These are phyloP conservation scores for Heliconius cydno DNA, from an alignment of 2,888 invertebrate species.

Conservation along the genomic window DNA sequence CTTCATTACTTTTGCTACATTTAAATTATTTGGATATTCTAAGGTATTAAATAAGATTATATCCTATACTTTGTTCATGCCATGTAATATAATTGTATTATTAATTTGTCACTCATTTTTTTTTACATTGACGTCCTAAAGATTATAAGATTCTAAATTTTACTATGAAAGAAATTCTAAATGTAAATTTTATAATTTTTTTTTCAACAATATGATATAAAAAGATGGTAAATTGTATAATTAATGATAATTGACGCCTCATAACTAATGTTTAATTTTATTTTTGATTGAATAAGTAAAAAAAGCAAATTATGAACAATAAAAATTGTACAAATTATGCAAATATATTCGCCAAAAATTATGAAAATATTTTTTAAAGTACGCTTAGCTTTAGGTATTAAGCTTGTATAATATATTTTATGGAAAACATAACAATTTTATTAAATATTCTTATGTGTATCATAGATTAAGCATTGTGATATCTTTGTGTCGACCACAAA, in stretches of 20 bases:
- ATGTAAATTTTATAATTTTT: not conserved
- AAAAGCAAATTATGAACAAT: not conserved
- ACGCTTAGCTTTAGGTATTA: not conserved
- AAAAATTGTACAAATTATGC: slow-evolving; percentile 4
- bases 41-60: not conserved
- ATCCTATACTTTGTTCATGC: not conserved
- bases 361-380: not conserved
- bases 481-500: slow-evolving; percentile 6
- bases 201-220: not conserved
- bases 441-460: not conserved
- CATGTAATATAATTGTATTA: no score
- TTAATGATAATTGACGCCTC: not conserved
- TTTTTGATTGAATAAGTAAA: not conserved
- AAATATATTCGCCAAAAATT: slow-evolving; percentile 16
- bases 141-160: not conserved
- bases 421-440: not conserved
- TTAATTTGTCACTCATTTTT: no score
- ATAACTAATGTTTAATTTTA: not conserved
- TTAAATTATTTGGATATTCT: not conserved
- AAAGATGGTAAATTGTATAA: not conserved
- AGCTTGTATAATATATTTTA: not conserved
- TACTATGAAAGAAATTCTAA: not conserved
- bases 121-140: no score
- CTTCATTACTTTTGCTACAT: not conserved
- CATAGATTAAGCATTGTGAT: slow-evolving; percentile 13